Base-by-base conservation (phyloP, 2,797 vertebrate genomes). In the Lutjanus campechanus region DNA sequence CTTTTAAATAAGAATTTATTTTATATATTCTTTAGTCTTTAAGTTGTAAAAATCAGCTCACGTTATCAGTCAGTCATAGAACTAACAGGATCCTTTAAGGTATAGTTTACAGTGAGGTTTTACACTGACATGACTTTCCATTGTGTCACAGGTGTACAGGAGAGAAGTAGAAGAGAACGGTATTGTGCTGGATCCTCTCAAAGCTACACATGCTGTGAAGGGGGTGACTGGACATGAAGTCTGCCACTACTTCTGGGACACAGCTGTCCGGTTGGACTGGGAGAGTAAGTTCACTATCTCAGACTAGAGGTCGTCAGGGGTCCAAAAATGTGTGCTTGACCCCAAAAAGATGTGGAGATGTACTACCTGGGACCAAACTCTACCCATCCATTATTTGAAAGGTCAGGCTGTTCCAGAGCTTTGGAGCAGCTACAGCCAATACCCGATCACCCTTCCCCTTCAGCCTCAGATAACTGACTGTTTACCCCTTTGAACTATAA, bases 211-310 rank as follows among this genome's bases (percentile, higher is more conserved):
- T 85, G 90, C 97, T 2, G 98, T 99, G 81, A 98, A 97, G 94
- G 98, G 98, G 0, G 98, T 99, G 73, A 99, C 98, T 0, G 98
- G 98, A n/a, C 98, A 99, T 0, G 98, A 99, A 89, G 96, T 99
- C 86, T 99, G 98, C 89, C 97, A 98, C 90, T 97, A 98, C 91
- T 99, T 99, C 91, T 99, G 98, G 98, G 98, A 97, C 76, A 98
- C 97, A 0, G 94, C 96, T 19, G 97, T 97, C 84, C 96, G 98
- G 80, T 95, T 98, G 87, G 98, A 99, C 92, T 99, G 98, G 98
- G 98, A 99, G 94, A 98, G 98, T 99, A 96, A 95, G 98, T 89
- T 76, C 11, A 16, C 22, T 5, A 36, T 36, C 29, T 36, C 29
- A 36, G 29, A 36, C 29, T 36, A 36, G 29, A 36, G 29, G 29